Evolutionary conservation across 2,888 invertebrate species (phyloP), one percentile per base, ranked within the genome.

Genomic region (Sarcophaga caerulescens): DNA sequence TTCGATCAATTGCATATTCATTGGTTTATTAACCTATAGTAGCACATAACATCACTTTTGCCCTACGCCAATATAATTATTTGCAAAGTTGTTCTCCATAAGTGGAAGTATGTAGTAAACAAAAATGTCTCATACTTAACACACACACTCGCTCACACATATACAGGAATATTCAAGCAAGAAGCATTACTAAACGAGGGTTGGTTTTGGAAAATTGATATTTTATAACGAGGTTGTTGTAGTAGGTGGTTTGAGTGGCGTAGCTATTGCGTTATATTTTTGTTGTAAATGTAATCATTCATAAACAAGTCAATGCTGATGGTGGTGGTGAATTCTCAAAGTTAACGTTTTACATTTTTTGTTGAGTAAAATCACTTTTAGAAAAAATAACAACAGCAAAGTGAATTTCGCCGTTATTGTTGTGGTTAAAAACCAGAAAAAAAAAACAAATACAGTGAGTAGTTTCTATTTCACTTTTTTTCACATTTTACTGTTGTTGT

Each of bases 121-220:
- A 52, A 57, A 62, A 52, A 59, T 71, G n/a, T 66, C 19, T 66
- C 14, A 71, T 17, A 52, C 3, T 71, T 11, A 57, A 70, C 25
- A 45, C 59, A 47, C 57, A 25, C 47, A 62, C 45, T n/a, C 35
- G 68, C 52, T 78, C 35, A 57, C n/a, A 68, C 70, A 35, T 71
- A 45, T 17, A 12, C 17, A 35, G 35, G 35, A 35, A 35, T 35
- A 45, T 35, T 35, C 47, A 62, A 14, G 17, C 47, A 25, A 70
- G 35, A 4, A 52, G 52, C 47, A 76, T 76, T 74, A 74, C 47
- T 81, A 47, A 80, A 71, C 73, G 78, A 69, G 86, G 80, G 86
- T 81, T 81, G 85, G 44, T 85, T 52, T 81, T 77, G 70, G 69
- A 74, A 86, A 81, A 84, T 77, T 84, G 78, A 84, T 86, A 86